phyloP scores from a whole-genome alignment of 2,797 vertebrate genomes.

The Phoeniculus purpureus region DNA sequence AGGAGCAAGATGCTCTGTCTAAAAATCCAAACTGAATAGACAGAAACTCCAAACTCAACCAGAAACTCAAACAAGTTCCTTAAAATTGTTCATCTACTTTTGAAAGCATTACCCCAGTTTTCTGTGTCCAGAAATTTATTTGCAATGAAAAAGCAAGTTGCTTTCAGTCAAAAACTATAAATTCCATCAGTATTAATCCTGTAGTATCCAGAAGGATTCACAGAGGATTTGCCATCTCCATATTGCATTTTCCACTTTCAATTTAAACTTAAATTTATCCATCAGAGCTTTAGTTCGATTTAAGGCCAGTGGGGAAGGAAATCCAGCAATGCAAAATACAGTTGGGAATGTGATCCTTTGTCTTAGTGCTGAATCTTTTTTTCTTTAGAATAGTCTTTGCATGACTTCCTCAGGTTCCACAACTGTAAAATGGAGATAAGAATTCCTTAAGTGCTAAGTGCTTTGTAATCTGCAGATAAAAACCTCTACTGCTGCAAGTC shows the following conservation, averaged over 20 bases:
- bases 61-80: not conserved
- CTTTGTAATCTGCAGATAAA: not conserved
- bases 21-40: not conserved
- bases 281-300: slow-evolving; percentile 62
- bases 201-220: not conserved
- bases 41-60: not conserved
- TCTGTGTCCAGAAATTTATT: not conserved
- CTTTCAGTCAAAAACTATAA: slow-evolving; percentile 3
- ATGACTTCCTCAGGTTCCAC: not conserved
- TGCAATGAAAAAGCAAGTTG: not conserved
- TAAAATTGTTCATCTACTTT: not conserved
- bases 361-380: not conserved
- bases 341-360: not conserved
- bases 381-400: not conserved
- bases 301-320: slow-evolving; percentile 27
- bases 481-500: not conserved
- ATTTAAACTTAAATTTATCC: slow-evolving; percentile 38
- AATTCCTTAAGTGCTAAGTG: not conserved
- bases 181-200: not conserved
- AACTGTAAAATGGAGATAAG: not conserved
- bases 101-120: not conserved
- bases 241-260: not conserved
- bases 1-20: not conserved
- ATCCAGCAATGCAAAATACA: not conserved
- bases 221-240: not conserved